A percentile compares a stretch with the other conserved stretches of the same genome.
Evolutionary conservation across 2,797 vertebrate genomes (phyloP).

Genomic region (Eulemur albifrons): DNA sequence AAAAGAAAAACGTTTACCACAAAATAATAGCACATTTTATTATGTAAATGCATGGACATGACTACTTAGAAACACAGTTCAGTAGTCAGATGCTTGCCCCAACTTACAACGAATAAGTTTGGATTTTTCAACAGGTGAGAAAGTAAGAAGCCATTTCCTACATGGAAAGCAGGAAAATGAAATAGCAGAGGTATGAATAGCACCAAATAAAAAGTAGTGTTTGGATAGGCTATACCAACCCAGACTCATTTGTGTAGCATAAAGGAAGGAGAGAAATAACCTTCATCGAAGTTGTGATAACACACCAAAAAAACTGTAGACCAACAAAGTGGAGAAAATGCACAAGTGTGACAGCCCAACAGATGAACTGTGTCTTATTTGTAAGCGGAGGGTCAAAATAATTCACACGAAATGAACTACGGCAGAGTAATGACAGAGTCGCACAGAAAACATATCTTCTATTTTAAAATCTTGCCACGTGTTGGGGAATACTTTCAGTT

Average conservation of each 20-base stretch:
- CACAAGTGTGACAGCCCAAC: no score
- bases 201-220: background rate
- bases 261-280: background rate
- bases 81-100: background rate
- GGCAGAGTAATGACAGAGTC: background rate
- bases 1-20: background rate
- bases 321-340: background rate
- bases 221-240: background rate
- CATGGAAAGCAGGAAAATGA: background rate
- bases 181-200: background rate
- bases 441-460: conserved; percentile 28
- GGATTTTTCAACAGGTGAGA: background rate
- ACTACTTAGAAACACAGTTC: background rate
- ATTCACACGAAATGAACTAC: background rate
- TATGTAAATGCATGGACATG: background rate
- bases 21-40: background rate
- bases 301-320: background rate
- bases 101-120: background rate
- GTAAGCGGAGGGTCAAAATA: background rate
- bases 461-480: conserved; percentile 20
- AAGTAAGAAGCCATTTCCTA: background rate
- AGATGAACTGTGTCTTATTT: background rate
- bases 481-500: conserved; percentile 48
- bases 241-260: background rate
- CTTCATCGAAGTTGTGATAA: background rate